Percentiles rank a stretch among this genome's conserved stretches.
Evolutionary conservation across 2,113 vertebrate species (phyloP).

Genomic region (Bubo blakistoni): DNA sequence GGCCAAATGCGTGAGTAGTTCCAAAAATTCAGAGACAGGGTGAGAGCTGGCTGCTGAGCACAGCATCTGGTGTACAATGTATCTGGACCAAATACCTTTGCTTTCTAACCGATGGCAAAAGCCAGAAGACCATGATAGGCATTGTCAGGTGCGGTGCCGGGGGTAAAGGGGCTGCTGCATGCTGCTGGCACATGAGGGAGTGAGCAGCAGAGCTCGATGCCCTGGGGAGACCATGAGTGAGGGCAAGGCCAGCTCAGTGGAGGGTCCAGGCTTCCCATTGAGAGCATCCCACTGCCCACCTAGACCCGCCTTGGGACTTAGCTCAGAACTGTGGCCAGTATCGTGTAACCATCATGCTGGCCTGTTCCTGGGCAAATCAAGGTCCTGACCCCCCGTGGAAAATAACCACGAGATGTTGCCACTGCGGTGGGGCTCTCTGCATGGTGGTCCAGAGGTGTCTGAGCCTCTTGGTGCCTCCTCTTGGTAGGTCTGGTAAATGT

Average conservation of each 20-base stretch:
- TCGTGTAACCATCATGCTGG: too few species aligned
- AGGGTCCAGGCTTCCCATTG: background rate
- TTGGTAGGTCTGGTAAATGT: background rate
- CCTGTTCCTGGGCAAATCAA: background rate
- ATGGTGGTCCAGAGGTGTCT: background rate
- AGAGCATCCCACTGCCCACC: background rate
- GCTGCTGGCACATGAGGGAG: background rate
- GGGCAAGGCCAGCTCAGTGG: background rate
- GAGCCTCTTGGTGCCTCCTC: background rate
- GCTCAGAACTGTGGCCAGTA: background rate
- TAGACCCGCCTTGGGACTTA: background rate
- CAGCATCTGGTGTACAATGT: background rate
- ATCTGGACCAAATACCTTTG: background rate
- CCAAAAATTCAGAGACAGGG: background rate
- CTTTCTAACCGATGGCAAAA: background rate
- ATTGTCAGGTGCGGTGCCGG: accelerated
- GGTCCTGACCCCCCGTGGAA: background rate
- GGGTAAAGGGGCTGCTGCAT: background rate
- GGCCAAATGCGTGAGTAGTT: background rate
- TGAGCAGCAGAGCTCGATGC: background rate
- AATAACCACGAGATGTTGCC: background rate
- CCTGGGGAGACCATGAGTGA: background rate
- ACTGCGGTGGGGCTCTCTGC: background rate
- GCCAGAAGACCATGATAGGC: background rate
- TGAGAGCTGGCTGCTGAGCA: background rate